Percentiles rank a stretch among this genome's conserved stretches.
Conservation (phyloP, 1,140 invertebrate genomes). For the Drosophila tropicalis region DNA sequence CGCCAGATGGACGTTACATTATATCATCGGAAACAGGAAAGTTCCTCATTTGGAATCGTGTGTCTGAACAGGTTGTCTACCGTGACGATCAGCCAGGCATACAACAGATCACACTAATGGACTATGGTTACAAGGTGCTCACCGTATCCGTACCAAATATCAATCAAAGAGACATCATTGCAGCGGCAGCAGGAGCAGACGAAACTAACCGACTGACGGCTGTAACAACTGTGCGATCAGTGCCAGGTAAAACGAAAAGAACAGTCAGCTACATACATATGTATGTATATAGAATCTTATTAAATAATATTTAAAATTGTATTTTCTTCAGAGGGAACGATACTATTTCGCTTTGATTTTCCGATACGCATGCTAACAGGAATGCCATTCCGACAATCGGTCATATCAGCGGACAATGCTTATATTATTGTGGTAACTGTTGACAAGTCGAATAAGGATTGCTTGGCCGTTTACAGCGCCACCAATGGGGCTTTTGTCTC, state of each 20-base stretch:
- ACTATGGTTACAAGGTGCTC: conserved; percentile 92
- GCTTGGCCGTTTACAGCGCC: conserved; percentile 92
- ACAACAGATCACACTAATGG: conserved; percentile 92
- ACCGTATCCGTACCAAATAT: conserved; percentile 89
- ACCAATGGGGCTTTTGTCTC: conserved; percentile 91
- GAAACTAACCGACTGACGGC: conserved; percentile 86
- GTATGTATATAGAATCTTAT: too few species aligned
- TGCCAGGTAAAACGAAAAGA: conserved; percentile 86
- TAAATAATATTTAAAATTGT: not conserved
- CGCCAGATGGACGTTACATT: conserved; percentile 92
- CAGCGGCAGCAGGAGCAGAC: conserved; percentile 54
- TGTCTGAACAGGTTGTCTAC: conserved; percentile 91
- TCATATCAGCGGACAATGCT: conserved; percentile 91
- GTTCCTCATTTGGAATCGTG: conserved; percentile 95
- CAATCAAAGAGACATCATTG: conserved; percentile 83
- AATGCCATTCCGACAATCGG: conserved; percentile 88
- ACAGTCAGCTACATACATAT: too few species aligned
- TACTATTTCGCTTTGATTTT: conserved; percentile 92
- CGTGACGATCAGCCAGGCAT: conserved; percentile 94
- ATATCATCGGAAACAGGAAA: conserved; percentile 96
- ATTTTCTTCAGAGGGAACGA: conserved; percentile 86
- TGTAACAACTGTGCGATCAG: conserved; percentile 87
- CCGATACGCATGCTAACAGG: conserved; percentile 87
- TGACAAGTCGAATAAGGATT: conserved; percentile 93
- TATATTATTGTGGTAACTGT: conserved; percentile 91